A percentile compares a stretch with the other conserved stretches of the same genome.
These are phyloP conservation scores for Saccopteryx leptura DNA, from an alignment of 2,113 vertebrate species.

Conservation along the genomic window DNA sequence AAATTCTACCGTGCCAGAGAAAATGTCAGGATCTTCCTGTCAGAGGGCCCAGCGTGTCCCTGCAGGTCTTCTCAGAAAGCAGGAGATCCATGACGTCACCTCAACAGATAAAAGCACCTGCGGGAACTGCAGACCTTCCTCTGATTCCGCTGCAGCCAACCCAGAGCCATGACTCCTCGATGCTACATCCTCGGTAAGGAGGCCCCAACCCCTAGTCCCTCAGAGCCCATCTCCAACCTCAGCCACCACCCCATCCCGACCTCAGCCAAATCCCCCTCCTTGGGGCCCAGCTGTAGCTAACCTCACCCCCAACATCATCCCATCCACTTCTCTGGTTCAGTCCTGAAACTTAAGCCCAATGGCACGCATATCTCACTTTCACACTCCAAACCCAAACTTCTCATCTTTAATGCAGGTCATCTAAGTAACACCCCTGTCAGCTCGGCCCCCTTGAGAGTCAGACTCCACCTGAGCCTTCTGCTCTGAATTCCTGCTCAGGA, in stretches of 20 bases:
- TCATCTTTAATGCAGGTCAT: too few relatives aligned
- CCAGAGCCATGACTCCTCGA: not conserved
- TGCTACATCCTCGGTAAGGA: not conserved
- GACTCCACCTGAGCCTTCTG: not conserved
- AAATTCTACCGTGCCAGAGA: not conserved
- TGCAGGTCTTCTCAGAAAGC: not conserved
- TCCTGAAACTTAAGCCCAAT: not conserved
- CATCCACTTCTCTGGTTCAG: not conserved
- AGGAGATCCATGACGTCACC: not conserved
- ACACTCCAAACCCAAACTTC: not conserved
- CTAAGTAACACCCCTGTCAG: too few relatives aligned
- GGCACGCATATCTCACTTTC: not conserved
- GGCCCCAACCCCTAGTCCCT: not conserved
- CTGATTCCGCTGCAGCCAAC: not conserved
- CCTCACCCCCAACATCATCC: not conserved
- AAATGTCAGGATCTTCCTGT: not conserved
- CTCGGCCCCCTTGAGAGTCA: not conserved
- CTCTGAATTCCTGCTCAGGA: not conserved
- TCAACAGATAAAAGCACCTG: not conserved
- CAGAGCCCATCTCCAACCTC: not conserved
- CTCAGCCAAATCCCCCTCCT: too few relatives aligned
- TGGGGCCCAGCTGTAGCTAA: fast-evolving
- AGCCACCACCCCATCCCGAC: not conserved
- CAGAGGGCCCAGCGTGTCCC: not conserved
- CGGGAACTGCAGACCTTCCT: not conserved